Base-by-base conservation (phyloP, 2,797 vertebrate species). In the Aselliscus stoliczkanus region DNA sequence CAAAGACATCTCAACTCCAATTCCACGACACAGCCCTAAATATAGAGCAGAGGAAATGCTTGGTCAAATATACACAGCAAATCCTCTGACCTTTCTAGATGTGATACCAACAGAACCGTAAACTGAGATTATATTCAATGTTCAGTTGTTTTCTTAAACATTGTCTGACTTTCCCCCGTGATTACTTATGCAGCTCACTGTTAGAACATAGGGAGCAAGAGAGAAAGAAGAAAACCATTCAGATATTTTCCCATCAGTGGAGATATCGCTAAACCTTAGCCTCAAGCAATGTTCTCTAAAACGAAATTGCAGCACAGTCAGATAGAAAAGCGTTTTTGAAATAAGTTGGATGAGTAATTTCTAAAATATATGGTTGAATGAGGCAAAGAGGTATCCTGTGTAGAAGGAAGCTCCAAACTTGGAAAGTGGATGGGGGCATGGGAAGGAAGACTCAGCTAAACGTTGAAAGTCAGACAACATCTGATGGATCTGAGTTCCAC, bases 171-270 rank as follows among this genome's bases (percentile, higher is more conserved):
- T 70, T 39, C 37, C 42, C 54, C 67, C 10, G 4, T 44, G 14
- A 72, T 62, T 25, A 80, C 15, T 76, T 76, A 12, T 44, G 2
- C 27, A 89, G 27, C 10, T 79, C 58, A 50, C 8, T 37, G 11
- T 75, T 17, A 54, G 73, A 70, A 82, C 2, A 18, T 17, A 77
- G 9, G 27, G 2, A 77, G 1, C 5, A 50, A 58, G 44, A 73
- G 11, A 88, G 47, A 62, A 70, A 76, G 4, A 75, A 47, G 62
- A 37, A 70, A 25, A 29, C 15, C 29, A 31, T 39, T 60, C 5
- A 80, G 21, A 65, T 52, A 89, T 83, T 97, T 98, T 94, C 76
- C n/a, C 58, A 83, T 88, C 91, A 96, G 95, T 92, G 15, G 69
- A 94, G 72, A 93, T 23, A 37, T 29, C 25, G 81, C 83, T 79